Percentiles rank a stretch among this genome's conserved stretches.
Conservation (phyloP, 1,140 invertebrate species). For the Dendrolimus kikuchii region DNA sequence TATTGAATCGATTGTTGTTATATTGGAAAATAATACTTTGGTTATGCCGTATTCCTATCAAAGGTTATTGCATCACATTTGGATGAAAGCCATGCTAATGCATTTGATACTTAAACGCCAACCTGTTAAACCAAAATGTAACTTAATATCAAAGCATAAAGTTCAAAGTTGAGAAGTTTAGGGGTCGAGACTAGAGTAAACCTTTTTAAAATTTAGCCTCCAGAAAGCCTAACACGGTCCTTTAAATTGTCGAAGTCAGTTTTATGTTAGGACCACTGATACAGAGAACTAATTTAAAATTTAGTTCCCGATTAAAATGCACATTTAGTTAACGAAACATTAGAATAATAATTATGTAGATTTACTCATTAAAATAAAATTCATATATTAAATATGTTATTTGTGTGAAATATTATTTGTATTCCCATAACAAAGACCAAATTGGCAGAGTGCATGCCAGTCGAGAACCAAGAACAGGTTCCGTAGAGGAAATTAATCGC, state of each 20-base stretch:
- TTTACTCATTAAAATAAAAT: no score
- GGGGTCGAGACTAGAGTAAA: neutral
- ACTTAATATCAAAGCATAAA: conserved; percentile 10
- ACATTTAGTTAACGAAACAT: no score
- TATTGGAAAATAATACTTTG: conserved; percentile 3
- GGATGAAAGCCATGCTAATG: conserved; percentile 29
- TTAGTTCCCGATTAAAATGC: no score
- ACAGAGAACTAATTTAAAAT: neutral
- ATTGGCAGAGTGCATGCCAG: no score
- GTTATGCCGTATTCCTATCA: conserved; percentile 12
- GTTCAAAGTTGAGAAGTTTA: neutral
- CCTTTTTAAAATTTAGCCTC: conserved; percentile 2
- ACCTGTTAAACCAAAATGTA: conserved; percentile 6
- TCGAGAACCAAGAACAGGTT: no score
- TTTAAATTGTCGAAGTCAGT: conserved; percentile 17
- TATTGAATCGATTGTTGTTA: no score
- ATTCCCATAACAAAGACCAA: no score
- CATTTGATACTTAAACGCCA: conserved; percentile 1
- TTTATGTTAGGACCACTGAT: conserved; percentile 8
- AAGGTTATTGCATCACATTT: conserved; percentile 35
- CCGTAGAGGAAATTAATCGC: no score
- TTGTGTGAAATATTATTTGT: no score
- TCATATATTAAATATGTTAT: no score
- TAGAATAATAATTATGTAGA: no score
- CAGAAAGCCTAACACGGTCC: conserved; percentile 11